Evolutionary conservation across 2,797 vertebrate species (phyloP), one percentile per base, ranked within the genome.

Genomic region (Hemitrygon akajei): DNA sequence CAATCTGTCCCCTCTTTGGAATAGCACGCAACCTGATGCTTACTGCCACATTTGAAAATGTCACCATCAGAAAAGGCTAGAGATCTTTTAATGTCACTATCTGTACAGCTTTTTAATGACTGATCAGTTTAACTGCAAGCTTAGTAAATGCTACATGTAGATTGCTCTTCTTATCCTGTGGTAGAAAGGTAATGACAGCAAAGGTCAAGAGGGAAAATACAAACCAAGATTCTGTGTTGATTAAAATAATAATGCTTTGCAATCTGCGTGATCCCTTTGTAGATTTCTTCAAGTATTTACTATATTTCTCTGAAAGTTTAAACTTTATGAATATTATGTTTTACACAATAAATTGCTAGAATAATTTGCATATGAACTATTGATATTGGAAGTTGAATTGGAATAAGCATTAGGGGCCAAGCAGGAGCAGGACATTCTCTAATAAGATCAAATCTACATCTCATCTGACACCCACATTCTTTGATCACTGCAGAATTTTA

Each of bases 21-120:
- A 63, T 37, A 66, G 60, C 7, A 37, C n/a, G 69, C 16, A 6
- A 34, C 66, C 16, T 69, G n/a, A 89, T 34, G n/a, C 86, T 7
- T 69, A 34, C 63, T 89, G 3, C 7, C 20, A 7, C 34, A 34
- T 69, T 89, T 89, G 86, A 89, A 89, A 63, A 69, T 69, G 37
- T 89, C 63, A 89, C 86, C 86, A 69, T 69, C 60, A 89, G 16
- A 89, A 69, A 34, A 30, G 69, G 86, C 86, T 89, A n/a, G n/a
- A 20, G 37, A 89, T 89, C n/a, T 34, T 37, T 66, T 69, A 22
- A 66, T 89, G 86, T 89, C 63, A 69, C 86, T 89, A 22, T 34
- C 16, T 37, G 37, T 11, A 14, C 63, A 69, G 86, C 60, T 89
- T n/a, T 63, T 89, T 69, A 89, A 22, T 89, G n/a, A 18, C 60